phyloP scores from a whole-genome alignment of 2,888 invertebrate species.

The Epinotia ramella region DNA sequence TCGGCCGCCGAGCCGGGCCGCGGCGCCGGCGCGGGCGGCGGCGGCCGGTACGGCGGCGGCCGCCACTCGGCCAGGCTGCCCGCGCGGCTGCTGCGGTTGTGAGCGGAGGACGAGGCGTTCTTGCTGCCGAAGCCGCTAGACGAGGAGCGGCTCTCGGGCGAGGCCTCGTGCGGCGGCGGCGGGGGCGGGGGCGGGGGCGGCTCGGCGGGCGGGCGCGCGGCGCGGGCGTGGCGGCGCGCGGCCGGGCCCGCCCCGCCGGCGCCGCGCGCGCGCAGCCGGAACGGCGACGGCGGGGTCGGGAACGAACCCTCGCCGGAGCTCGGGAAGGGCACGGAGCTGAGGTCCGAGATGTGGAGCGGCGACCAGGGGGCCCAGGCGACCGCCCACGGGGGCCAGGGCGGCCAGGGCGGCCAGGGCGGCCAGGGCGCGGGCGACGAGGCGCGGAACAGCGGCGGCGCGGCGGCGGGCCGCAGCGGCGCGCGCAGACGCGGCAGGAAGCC shows the following conservation, averaged over 20 bases:
- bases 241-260: constrained; percentile 83
- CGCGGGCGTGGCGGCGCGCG: constrained; percentile 86
- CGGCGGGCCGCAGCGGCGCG: constrained; percentile 86
- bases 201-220: constrained; percentile 87
- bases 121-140: constrained; percentile 96
- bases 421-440: constrained; percentile 78
- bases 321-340: constrained; percentile 93
- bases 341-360: constrained; percentile 92
- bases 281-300: constrained; percentile 90
- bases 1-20: constrained; percentile 87
- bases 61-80: constrained; percentile 91
- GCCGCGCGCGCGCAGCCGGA: constrained; percentile 86
- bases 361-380: constrained; percentile 89
- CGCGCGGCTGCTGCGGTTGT: constrained; percentile 90
- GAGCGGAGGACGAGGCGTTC: constrained; percentile 93
- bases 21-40: constrained; percentile 87
- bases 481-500: constrained; percentile 89
- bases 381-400: constrained; percentile 88
- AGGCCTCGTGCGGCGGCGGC: constrained; percentile 90
- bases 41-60: constrained; percentile 91
- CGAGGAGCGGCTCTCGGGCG: constrained; percentile 94
- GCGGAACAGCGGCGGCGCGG: constrained; percentile 81
- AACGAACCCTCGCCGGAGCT: constrained; percentile 92
- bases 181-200: no score
- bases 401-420: constrained; percentile 86